Conservation (phyloP, 2,888 invertebrate species). For the Litoditis marina region DNA sequence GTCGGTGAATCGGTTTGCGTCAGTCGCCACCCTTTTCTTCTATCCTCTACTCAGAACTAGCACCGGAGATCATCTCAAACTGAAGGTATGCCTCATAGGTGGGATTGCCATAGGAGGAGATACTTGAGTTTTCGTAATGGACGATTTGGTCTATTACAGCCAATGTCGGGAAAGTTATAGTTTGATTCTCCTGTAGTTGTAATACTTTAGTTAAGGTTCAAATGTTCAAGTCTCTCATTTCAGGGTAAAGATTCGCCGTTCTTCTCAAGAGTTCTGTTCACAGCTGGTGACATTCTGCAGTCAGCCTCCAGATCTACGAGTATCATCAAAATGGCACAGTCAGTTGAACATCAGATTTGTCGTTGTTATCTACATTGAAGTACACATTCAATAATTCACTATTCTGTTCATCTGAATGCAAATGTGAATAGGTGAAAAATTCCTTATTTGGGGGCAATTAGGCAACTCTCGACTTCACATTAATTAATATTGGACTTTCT, state of each 20-base stretch:
- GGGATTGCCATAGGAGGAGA: background rate
- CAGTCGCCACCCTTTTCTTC: conserved; percentile 16
- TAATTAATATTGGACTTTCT: too few species aligned
- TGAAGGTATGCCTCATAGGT: conserved; percentile 4
- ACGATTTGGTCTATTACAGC: background rate
- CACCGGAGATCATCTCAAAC: conserved; percentile 14
- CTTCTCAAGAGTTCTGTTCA: conserved; percentile 4
- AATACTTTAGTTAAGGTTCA: conserved; percentile 1
- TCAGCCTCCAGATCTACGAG: conserved; percentile 1
- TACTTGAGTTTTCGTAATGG: background rate
- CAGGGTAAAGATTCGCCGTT: conserved; percentile 18
- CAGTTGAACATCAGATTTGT: background rate
- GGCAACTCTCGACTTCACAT: too few species aligned
- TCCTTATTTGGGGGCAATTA: background rate
- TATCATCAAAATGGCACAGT: conserved; percentile 15
- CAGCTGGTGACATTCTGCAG: conserved; percentile 15
- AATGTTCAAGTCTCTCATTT: conserved; percentile 5
- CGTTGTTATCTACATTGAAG: too few species aligned
- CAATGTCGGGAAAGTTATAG: background rate
- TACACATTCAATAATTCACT: too few species aligned
- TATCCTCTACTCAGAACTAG: conserved; percentile 14
- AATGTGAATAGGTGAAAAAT: too few species aligned
- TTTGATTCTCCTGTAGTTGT: background rate
- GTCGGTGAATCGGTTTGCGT: conserved; percentile 8
- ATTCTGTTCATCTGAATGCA: too few species aligned